Base-by-base conservation (phyloP, 1,140 invertebrate species). In the Branchinecta lynchi region DNA sequence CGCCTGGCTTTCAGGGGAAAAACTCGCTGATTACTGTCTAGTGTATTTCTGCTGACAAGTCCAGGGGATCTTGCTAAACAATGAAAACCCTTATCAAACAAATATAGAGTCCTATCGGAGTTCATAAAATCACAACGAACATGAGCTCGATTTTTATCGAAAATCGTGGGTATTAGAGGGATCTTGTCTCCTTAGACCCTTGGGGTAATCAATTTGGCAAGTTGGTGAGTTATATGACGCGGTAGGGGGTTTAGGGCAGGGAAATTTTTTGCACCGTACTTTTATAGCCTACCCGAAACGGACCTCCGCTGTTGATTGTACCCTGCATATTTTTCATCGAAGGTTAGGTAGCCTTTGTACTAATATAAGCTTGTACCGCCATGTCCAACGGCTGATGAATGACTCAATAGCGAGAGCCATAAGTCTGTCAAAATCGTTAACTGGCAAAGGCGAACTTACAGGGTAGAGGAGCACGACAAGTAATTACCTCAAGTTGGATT, bases 251-350 rank as follows among this genome's bases (percentile, higher is more conserved):
- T 3, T 3, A 20, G 51, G 17, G 51, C 17, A 60, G 51, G 51
- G 51, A 6, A 3, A 20, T 60, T 60, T 60, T 60, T 60, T 60
- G 51, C 17, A 32, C 51, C 17, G 17, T 60, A 60, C 51, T 60
- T 60, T 60, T 60, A 60, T 20, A 60, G 51, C 51, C 51, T 60
- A 15, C 17, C 51, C 32, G 32, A 20, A 60, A 60, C 51, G 17
- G 51, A 60, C 51, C 51, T 60, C 51, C 51, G 32, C 32, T 32
- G 32, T 60, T 60, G 51, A 60, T 60, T 60, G 17, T 60, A 60
- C 51, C 51, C 51, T 20, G 17, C 12, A 60, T 20, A 60, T 12
- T 15, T 60, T 60, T 60, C 51, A 20, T 20, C 17, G 51, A 60
- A 60, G 51, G 51, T 60, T 60, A 20, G 51, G 17, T 60, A 60